Evolutionary conservation across 2,113 vertebrate genomes (phyloP), one percentile per base, ranked within the genome.

Genomic region (Microcebus lehilahytsara): DNA sequence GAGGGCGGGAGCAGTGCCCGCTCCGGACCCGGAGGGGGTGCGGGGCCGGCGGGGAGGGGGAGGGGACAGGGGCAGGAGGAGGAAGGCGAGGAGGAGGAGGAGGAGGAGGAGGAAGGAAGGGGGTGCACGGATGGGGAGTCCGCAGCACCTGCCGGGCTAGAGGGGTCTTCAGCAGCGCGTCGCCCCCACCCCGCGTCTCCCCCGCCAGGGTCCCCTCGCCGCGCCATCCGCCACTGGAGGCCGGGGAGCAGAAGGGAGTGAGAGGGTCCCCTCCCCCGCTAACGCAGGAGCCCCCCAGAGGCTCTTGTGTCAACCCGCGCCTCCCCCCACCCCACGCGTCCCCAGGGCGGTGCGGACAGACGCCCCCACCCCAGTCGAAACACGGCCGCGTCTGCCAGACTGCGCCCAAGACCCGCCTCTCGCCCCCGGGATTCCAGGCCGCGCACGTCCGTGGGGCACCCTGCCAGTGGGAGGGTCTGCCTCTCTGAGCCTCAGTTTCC

Each of bases 11-110:
- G 5, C 67, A 1, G 25, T 6, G 4, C 58, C 2, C 0, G 60
- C 64, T 23, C 66, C 12, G 34, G 40, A 8, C 16, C 0, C 0
- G 19, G 34, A 9, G 64, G 9, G 11, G 77, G 51, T 40, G 71
- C 79, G 34, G 10, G 37, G 23, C 37, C 30, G 2, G 66, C 12
- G 1, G 23, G 53, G 66, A 62, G 84, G 85, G 79, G 34, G 19
- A 32, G 42, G 5, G 77, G 30, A 2, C 32, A 40, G 40, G 40
- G 40, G 40, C 40, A 5, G 9, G 37, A 23, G 34, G 10, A 20
- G 5, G 23, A 14, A 8, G 53, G 25, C 6, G 10, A 10, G 14
- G 10, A 25, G 17, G 27, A 3, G 22, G 51, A 53, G 22, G 27
- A 37, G 5, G 40, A 5, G 23, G 51, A 53, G 22, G 51, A 17